Conservation (phyloP, 2,797 vertebrate species). For the Micropoecilia bifurca region DNA sequence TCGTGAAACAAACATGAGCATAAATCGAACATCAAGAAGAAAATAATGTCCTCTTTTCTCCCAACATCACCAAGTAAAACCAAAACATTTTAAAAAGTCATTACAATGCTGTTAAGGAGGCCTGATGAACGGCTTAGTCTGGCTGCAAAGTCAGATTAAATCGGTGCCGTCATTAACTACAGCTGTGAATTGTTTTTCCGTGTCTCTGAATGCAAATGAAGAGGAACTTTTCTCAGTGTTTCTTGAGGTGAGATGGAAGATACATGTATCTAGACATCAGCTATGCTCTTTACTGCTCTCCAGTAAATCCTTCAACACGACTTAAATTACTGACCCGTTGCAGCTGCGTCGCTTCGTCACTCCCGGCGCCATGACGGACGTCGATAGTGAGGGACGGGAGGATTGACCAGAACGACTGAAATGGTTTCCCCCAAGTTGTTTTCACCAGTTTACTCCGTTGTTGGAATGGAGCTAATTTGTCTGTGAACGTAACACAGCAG, state of each 20-base stretch:
- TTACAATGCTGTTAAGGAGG: neutral
- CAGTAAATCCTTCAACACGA: neutral
- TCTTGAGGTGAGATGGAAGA: neutral
- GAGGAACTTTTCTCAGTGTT: neutral
- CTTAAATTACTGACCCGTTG: too few relatives aligned
- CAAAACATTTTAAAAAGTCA: neutral
- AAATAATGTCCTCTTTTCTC: neutral
- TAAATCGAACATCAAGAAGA: neutral
- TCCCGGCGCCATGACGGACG: too few relatives aligned
- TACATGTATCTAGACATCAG: neutral
- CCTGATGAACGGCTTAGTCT: neutral
- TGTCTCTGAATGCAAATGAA: conserved; percentile 1
- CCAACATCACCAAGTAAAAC: neutral
- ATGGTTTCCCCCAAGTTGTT: too few relatives aligned
- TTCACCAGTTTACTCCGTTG: too few relatives aligned
- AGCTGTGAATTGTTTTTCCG: neutral
- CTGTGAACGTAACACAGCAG: too few relatives aligned
- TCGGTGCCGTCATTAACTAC: neutral
- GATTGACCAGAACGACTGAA: too few relatives aligned
- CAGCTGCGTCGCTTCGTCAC: too few relatives aligned
- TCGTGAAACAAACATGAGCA: too few relatives aligned
- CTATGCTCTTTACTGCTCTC: neutral
- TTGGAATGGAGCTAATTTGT: too few relatives aligned
- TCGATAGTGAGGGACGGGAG: too few relatives aligned
- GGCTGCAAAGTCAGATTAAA: neutral